Evolutionary conservation across 2,113 vertebrate genomes (phyloP).

Genomic region (Lagopus muta): DNA sequence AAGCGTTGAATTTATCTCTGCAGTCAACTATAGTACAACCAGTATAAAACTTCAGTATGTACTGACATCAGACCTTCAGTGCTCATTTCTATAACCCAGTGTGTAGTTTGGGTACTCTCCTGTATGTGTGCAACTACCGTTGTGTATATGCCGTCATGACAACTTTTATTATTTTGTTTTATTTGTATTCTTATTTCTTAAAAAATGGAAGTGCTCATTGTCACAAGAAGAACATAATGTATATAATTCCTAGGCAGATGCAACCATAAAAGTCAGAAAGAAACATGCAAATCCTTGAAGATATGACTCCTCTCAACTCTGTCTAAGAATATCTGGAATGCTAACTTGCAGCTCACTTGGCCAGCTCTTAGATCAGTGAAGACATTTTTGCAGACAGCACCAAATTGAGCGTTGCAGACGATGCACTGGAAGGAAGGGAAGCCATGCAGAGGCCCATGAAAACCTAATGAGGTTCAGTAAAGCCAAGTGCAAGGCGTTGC

Average conservation of each 20-base stretch:
- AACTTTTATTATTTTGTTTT: background rate
- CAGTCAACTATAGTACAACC: background rate
- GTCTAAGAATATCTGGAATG: background rate
- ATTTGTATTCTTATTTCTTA: background rate
- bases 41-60: too few species aligned
- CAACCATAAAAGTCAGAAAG: conserved; percentile 21
- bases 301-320: background rate
- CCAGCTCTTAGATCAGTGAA: conserved; percentile 34
- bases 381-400: background rate
- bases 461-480: too few species aligned
- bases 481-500: too few species aligned
- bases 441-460: too few species aligned
- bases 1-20: background rate
- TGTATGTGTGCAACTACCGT: background rate
- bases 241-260: background rate
- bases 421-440: too few species aligned
- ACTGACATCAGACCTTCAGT: background rate
- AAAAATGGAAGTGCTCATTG: conserved; percentile 20
- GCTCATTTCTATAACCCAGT: background rate
- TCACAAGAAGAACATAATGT: background rate
- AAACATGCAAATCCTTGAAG: conserved; percentile 5
- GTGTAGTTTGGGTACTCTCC: background rate
- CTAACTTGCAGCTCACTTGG: background rate
- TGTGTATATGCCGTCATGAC: background rate
- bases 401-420: too few species aligned